Evolutionary conservation across 2,797 vertebrate species (phyloP).

Genomic region (Sphenopsis melanotis): DNA sequence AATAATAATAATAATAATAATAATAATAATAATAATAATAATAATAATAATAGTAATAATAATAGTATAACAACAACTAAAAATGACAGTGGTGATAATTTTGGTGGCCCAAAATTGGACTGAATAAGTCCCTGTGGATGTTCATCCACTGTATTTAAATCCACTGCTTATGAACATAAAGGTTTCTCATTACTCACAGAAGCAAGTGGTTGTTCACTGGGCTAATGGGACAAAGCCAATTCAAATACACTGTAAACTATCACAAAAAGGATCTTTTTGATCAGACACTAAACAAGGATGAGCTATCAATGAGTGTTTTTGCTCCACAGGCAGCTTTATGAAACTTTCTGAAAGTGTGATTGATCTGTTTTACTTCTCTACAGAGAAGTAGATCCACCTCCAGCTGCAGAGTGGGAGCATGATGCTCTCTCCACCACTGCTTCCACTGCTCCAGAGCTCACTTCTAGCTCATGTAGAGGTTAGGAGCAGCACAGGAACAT

Average conservation of each 20-base stretch:
- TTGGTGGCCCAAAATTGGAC: background rate
- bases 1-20: background rate
- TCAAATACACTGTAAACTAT: background rate
- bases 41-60: too few relatives aligned
- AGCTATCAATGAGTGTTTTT: background rate
- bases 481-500: background rate
- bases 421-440: background rate
- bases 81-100: background rate
- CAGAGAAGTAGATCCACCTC: background rate
- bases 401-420: background rate
- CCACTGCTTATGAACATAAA: background rate
- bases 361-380: background rate
- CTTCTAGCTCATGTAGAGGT: background rate
- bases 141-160: background rate
- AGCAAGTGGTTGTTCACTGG: background rate
- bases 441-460: background rate
- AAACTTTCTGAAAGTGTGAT: background rate
- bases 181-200: background rate
- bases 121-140: background rate
- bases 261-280: background rate
- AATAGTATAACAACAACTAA: background rate
- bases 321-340: background rate
- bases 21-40: background rate
- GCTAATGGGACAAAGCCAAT: background rate
- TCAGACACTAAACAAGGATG: background rate